Conservation (phyloP, 2,888 invertebrate species). For the Nomada fabriciana region DNA sequence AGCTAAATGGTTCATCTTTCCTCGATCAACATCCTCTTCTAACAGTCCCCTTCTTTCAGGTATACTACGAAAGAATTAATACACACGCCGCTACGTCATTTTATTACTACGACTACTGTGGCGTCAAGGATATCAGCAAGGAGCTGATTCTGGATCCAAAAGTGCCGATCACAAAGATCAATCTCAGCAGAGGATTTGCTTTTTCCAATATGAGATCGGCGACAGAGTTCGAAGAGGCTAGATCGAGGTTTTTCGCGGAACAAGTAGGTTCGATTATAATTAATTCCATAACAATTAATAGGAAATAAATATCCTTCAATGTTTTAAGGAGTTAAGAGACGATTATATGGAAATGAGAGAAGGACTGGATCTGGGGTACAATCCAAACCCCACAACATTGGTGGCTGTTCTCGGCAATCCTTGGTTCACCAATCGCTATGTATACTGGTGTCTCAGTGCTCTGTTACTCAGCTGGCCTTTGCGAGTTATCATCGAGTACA, state of each 20-base stretch:
- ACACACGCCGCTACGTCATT: constrained; percentile 91
- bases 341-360: constrained; percentile 95
- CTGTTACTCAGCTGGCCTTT: constrained; percentile 93
- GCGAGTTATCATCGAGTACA: constrained; percentile 91
- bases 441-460: constrained; percentile 91
- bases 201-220: constrained; percentile 92
- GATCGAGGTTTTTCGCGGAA: constrained; percentile 91
- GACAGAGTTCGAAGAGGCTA: constrained; percentile 92
- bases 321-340: constrained; percentile 88
- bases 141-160: constrained; percentile 88
- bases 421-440: constrained; percentile 89
- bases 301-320: not conserved
- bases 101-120: constrained; percentile 92
- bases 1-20: constrained; percentile 48
- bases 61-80: constrained; percentile 93
- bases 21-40: constrained; percentile 27
- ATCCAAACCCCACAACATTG: constrained; percentile 80
- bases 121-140: constrained; percentile 91
- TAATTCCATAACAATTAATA: not conserved
- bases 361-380: constrained; percentile 89
- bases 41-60: constrained; percentile 84
- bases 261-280: constrained; percentile 82
- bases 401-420: constrained; percentile 85
- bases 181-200: constrained; percentile 92
- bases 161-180: constrained; percentile 91